Percentiles rank a stretch among this genome's conserved stretches.
Conservation (phyloP, 2,797 vertebrate genomes). For the Cynopterus sphinx region DNA sequence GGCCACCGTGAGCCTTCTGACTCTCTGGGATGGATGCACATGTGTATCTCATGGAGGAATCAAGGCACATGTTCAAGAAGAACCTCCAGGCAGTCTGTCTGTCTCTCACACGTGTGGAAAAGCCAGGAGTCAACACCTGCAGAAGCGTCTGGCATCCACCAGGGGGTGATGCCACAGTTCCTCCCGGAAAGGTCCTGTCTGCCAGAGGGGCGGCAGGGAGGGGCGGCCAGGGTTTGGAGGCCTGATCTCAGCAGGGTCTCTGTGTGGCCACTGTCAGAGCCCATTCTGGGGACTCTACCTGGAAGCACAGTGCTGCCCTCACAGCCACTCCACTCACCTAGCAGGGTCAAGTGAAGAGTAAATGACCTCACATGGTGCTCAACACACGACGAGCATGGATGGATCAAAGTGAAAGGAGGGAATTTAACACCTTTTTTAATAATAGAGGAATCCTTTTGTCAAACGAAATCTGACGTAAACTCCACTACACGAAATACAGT, state of each 20-base stretch:
- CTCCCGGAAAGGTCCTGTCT: neutral
- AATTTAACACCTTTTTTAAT: neutral
- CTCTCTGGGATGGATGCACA: neutral
- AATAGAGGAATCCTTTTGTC: neutral
- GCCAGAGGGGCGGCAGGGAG: neutral
- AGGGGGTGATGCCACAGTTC: neutral
- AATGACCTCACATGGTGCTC: rapidly evolving
- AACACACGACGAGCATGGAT: too few species aligned
- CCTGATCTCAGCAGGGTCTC: neutral
- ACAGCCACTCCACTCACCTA: rapidly evolving
- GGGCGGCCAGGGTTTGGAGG: neutral
- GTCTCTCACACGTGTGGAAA: neutral
- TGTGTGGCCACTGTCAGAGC: too few species aligned
- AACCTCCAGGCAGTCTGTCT: neutral
- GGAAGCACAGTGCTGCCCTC: neutral
- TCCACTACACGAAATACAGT: neutral
- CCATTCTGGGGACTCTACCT: neutral
- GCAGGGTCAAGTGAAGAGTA: neutral
- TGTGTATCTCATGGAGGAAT: neutral
- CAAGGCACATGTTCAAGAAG: neutral
- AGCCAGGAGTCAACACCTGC: neutral
- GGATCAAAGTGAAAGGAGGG: neutral
- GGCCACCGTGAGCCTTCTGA: neutral
- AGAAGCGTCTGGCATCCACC: neutral
- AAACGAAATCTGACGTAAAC: neutral